Conservation (phyloP, 1,140 invertebrate genomes). For the Brachionus rubens region DNA sequence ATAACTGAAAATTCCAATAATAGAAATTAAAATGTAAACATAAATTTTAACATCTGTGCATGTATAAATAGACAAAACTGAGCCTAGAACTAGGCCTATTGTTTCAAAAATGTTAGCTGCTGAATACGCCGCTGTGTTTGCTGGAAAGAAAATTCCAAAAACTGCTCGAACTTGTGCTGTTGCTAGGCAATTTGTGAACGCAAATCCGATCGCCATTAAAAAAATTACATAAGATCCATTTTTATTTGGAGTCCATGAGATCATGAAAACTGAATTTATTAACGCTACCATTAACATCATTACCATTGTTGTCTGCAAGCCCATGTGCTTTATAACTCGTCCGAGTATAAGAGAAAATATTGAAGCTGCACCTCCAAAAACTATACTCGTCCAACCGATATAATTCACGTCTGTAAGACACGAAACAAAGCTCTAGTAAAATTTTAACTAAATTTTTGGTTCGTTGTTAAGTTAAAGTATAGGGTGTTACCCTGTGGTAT, state of each 20-base stretch:
- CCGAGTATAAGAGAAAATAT: constrained; percentile 1
- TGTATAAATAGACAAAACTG: constrained; percentile 20
- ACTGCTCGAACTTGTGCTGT: constrained; percentile 33
- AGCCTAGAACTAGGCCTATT: constrained; percentile 5
- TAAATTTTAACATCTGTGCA: constrained; percentile 37
- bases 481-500: constrained; percentile 34
- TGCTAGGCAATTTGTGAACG: constrained; percentile 28
- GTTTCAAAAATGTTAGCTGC: constrained; percentile 39
- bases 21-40: constrained; percentile 9
- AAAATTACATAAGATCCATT: constrained; percentile 3
- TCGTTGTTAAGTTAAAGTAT: background rate
- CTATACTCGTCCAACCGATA: constrained; percentile 41
- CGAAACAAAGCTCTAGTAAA: constrained; percentile 34
- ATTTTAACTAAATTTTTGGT: background rate
- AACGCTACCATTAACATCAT: constrained; percentile 42
- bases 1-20: background rate
- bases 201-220: constrained; percentile 11
- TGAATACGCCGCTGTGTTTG: background rate
- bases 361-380: constrained; percentile 24
- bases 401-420: constrained; percentile 34
- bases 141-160: constrained; percentile 44
- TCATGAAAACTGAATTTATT: constrained; percentile 35
- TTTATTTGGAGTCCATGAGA: constrained; percentile 30
- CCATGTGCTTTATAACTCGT: background rate
- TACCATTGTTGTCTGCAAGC: constrained; percentile 10